phyloP scores from a whole-genome alignment of 2,797 vertebrate genomes.

The Potorous gilbertii region DNA sequence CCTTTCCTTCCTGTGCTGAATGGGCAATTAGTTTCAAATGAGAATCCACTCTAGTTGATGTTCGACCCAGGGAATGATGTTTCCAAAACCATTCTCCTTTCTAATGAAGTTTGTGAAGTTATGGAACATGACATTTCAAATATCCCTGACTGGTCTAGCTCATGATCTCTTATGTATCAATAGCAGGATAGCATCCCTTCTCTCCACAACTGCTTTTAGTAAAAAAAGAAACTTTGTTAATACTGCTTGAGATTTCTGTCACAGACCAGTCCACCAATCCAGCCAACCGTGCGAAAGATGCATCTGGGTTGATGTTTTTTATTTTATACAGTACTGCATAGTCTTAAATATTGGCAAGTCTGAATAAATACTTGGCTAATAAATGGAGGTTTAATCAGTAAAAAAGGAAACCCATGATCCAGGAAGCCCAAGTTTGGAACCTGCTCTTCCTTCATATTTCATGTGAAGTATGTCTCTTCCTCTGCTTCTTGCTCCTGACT shows the following conservation, averaged over 20 bases:
- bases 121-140: neutral
- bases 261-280: neutral
- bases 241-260: neutral
- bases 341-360: neutral
- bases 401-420: neutral
- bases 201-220: neutral
- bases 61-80: conserved; percentile 31
- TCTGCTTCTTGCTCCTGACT: neutral
- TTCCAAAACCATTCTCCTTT: conserved; percentile 17
- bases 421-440: neutral
- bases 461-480: neutral
- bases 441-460: neutral
- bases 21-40: conserved; percentile 34
- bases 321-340: neutral
- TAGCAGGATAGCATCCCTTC: neutral
- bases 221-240: neutral
- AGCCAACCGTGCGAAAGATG: neutral
- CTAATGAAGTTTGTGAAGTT: conserved; percentile 22
- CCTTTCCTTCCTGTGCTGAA: conserved; percentile 28
- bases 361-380: neutral
- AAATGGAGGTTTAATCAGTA: neutral
- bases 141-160: neutral
- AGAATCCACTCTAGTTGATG: conserved; percentile 45
- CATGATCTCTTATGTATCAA: neutral
- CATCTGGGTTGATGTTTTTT: neutral